These are phyloP conservation scores for Mormyrus lacerda DNA, from an alignment of 2,113 vertebrate species.

Conservation along the genomic window DNA sequence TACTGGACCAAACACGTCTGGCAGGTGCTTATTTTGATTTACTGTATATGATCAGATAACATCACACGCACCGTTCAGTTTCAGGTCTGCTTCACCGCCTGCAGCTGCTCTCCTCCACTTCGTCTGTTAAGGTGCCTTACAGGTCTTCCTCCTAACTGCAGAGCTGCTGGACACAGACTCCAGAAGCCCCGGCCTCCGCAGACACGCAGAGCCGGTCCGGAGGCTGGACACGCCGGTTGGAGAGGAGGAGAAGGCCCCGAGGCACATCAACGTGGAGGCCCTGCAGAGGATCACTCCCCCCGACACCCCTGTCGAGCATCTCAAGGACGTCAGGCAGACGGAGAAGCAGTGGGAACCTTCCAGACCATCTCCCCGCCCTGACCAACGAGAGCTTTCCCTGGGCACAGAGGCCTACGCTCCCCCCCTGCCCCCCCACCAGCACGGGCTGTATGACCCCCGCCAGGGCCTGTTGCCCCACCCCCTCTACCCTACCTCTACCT, in stretches of 20 bases:
- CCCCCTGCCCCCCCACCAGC: not conserved
- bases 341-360: not conserved
- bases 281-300: slow-evolving; percentile 57
- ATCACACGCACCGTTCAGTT: not conserved
- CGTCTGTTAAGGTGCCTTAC: not conserved
- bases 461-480: slow-evolving; percentile 56
- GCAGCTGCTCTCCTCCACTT: not conserved
- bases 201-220: slow-evolving; percentile 22
- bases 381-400: slow-evolving; percentile 30
- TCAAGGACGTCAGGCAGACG: slow-evolving; percentile 52
- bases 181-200: slow-evolving; percentile 31
- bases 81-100: not conserved
- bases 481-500: slow-evolving; percentile 47
- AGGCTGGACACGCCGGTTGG: slow-evolving; percentile 30
- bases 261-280: slow-evolving; percentile 48
- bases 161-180: slow-evolving; percentile 31
- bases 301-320: slow-evolving; percentile 55
- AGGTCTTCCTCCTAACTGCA: slow-evolving; percentile 25
- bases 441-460: slow-evolving; percentile 49
- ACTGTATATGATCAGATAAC: not conserved
- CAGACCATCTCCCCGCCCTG: slow-evolving; percentile 23
- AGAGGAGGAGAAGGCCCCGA: slow-evolving; percentile 31
- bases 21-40: not conserved
- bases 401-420: slow-evolving; percentile 16
- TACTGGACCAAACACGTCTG: not conserved